Conservation (phyloP, 2,888 invertebrate genomes). For the Capitulum mitella region DNA sequence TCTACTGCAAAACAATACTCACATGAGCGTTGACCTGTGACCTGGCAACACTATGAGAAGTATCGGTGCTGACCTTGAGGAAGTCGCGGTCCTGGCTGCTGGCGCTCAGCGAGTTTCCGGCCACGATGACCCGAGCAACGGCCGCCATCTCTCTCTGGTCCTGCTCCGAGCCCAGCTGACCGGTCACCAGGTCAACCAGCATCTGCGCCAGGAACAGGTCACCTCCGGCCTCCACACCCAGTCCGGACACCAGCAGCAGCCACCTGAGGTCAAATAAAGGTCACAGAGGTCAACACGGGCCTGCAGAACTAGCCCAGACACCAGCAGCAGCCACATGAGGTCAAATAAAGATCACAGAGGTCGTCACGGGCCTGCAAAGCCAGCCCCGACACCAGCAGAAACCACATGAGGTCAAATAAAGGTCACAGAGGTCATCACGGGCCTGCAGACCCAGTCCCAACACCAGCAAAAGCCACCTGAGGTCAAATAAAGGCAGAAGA, state of each 20-base stretch:
- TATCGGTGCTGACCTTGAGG: neutral
- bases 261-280: constrained; percentile 44
- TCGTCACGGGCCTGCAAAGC: no score
- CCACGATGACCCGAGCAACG: constrained; percentile 70
- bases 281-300: constrained; percentile 49
- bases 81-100: constrained; percentile 10
- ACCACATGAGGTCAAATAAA: no score
- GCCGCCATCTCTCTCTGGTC: constrained; percentile 57
- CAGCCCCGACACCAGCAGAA: no score
- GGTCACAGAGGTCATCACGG: no score
- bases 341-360: no score
- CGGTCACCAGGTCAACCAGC: constrained; percentile 71
- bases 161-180: constrained; percentile 59
- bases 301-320: constrained; percentile 68
- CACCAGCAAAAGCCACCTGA: no score
- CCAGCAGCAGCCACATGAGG: constrained; percentile 53
- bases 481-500: no score
- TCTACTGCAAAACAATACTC: no score
- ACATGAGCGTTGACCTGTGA: no score
- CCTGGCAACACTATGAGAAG: no score
- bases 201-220: constrained; percentile 62
- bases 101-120: constrained; percentile 51
- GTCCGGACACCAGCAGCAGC: constrained; percentile 63
- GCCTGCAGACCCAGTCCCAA: no score
- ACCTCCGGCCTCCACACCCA: constrained; percentile 58